Percentiles rank a stretch among this genome's conserved stretches.
These are phyloP conservation scores for Dasypolia templi DNA, from an alignment of 2,888 invertebrate genomes.

Conservation along the genomic window DNA sequence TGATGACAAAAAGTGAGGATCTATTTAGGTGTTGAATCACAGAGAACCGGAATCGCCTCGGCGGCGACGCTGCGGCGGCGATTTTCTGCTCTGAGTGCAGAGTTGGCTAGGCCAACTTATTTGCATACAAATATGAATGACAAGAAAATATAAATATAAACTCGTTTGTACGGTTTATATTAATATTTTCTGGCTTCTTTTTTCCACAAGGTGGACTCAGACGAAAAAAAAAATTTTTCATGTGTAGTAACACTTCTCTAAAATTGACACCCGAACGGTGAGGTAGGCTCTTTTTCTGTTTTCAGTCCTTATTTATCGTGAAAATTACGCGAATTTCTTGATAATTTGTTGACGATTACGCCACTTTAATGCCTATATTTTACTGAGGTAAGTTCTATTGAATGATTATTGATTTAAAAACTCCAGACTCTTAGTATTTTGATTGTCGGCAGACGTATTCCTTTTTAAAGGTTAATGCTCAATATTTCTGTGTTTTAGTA, in stretches of 20 bases:
- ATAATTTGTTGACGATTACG: constrained; percentile 81
- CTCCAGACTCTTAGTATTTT: constrained; percentile 72
- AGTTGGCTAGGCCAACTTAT: background rate
- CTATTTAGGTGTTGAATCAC: background rate
- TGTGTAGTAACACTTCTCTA: constrained; percentile 76
- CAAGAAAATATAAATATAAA: background rate
- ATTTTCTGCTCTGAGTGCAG: too few species aligned
- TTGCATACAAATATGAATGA: background rate
- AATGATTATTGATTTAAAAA: constrained; percentile 28
- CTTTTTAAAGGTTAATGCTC: constrained; percentile 85
- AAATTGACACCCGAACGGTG: constrained; percentile 89
- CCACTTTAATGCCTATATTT: constrained; percentile 88
- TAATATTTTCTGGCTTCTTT: constrained; percentile 1
- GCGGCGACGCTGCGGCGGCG: background rate
- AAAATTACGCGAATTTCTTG: constrained; percentile 85
- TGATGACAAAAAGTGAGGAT: background rate
- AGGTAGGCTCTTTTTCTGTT: constrained; percentile 90
- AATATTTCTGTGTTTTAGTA: constrained; percentile 52
- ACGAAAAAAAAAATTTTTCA: constrained; percentile 29
- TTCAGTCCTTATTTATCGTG: constrained; percentile 88
- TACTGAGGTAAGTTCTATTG: constrained; percentile 84
- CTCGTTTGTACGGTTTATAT: background rate
- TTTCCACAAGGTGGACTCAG: background rate
- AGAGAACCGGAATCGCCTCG: background rate
- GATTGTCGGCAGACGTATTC: constrained; percentile 83